Evolutionary conservation across 2,113 vertebrate species (phyloP), one percentile per base, ranked within the genome.

Genomic region (Albula goreensis): DNA sequence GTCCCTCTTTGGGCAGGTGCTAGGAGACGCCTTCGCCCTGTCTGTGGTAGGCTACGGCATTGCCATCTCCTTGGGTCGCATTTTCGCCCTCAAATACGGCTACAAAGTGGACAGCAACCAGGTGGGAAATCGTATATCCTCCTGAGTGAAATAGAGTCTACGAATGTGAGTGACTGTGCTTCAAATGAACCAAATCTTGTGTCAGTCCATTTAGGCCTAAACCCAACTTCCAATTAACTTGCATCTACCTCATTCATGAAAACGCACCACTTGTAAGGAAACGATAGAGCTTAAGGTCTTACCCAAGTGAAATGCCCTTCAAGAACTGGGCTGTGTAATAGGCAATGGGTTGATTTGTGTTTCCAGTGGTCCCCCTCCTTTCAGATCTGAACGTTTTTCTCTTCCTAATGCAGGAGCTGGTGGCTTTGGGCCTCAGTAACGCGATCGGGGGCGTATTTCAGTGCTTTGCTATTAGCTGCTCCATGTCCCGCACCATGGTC

Each of bases 71-170:
- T 91, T 99, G 86, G 98, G 97, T 63, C 96, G 98, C 92, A 99
- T 97, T 91, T 99, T 99, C 57, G 98, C 97, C 49, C 92, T 98
- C 15, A 98, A 97, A 91, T 97, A 99, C 0, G 97, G 97, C 84
- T 99, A 99, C 95, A 97, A 95, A 82, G 97, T 99, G 89, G 97
- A 99, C 92, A 98, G 97, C 93, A 99, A 97, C 92, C 98, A 99
- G 97, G 98, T 98, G 91, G 88, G 89, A 81, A 9, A 63, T 25
- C 9, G 3, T 8, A 74, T 74, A 31, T 74, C 10, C 31, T 74
- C n/a, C 31, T 13, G 25, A 49, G 74, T 56, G 49, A 22, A 31
- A 50, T 56, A 25, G 78, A 41, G 19, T 49, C 31, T 80, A 17
- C 1, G 8, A 17, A 22, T 13, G 80, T 50, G 49, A 22, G 11